phyloP scores from a whole-genome alignment of 37 sponge, comb jelly and placozoan genomes.

The Ianthella basta region DNA sequence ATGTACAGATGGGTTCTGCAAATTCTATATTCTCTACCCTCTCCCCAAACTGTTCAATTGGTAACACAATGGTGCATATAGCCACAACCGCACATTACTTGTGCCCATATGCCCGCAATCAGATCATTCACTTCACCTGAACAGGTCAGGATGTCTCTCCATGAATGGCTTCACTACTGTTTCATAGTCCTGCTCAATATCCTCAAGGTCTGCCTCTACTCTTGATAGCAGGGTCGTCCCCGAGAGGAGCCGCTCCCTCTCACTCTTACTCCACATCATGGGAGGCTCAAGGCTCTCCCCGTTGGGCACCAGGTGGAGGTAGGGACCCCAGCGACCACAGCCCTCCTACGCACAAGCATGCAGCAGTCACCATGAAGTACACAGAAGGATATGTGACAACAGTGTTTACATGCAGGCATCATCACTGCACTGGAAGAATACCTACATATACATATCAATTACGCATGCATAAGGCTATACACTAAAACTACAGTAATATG shows the following conservation, averaged over 20 bases:
- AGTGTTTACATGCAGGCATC: background rate
- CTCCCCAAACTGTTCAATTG: too few species aligned
- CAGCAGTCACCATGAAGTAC: slow-evolving; percentile 1
- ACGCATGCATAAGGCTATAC: too few species aligned
- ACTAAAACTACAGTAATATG: too few species aligned
- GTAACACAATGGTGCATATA: too few species aligned
- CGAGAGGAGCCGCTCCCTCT: slow-evolving; percentile 46
- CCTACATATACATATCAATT: too few species aligned
- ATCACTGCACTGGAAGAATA: too few species aligned
- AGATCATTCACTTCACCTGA: slow-evolving; percentile 3
- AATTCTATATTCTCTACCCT: too few species aligned
- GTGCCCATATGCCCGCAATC: too few species aligned
- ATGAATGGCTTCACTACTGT: slow-evolving; percentile 64
- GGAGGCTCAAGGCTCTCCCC: slow-evolving; percentile 44
- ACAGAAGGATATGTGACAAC: background rate
- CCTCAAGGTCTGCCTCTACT: slow-evolving; percentile 47
- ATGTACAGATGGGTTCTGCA: too few species aligned
- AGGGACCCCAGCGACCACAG: slow-evolving; percentile 57
- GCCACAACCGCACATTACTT: too few species aligned
- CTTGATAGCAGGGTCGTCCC: slow-evolving; percentile 52
- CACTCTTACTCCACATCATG: slow-evolving; percentile 52
- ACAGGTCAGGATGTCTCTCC: slow-evolving; percentile 46
- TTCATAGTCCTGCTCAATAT: slow-evolving; percentile 52
- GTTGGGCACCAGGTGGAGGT: slow-evolving; percentile 69
- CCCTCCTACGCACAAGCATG: background rate